Evolutionary conservation across 2,888 invertebrate genomes (phyloP).

Genomic region (Dryobotodes eremita): DNA sequence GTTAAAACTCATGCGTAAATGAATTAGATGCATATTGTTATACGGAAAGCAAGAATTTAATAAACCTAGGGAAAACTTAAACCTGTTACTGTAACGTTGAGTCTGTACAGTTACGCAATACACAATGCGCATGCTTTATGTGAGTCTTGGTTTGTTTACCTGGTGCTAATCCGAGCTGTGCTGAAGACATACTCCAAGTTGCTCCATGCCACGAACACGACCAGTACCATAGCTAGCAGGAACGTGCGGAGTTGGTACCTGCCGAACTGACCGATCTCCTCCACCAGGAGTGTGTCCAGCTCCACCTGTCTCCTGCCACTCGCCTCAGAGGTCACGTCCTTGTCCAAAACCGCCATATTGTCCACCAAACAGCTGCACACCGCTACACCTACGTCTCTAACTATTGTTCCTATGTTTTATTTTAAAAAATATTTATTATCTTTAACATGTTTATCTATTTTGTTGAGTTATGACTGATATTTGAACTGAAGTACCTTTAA

Average conservation of each 20-base stretch:
- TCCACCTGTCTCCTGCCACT: constrained; percentile 56
- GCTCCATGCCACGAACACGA: constrained; percentile 79
- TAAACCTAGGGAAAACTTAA: neutral
- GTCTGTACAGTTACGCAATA: neutral
- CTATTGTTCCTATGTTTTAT: constrained; percentile 13
- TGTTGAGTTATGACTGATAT: constrained; percentile 43
- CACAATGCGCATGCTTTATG: neutral
- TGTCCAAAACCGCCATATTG: constrained; percentile 18
- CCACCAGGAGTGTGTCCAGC: constrained; percentile 80
- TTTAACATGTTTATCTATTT: constrained; percentile 38
- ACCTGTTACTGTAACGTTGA: neutral
- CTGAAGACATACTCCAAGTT: constrained; percentile 84
- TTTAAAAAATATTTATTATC: constrained; percentile 27
- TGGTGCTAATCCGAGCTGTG: constrained; percentile 81
- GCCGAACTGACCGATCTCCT: constrained; percentile 85
- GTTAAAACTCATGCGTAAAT: neutral
- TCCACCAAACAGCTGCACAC: neutral
- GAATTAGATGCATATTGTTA: neutral
- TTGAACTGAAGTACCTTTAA: constrained; percentile 15
- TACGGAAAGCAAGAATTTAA: neutral
- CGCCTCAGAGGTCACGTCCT: constrained; percentile 11
- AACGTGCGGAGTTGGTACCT: constrained; percentile 78
- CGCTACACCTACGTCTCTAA: constrained; percentile 15
- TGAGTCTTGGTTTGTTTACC: constrained; percentile 68
- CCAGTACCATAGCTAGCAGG: constrained; percentile 71